Evolutionary conservation across 92 coral and sea anemone species (phyloP), one percentile per base, ranked within the genome.

Genomic region (Micromussa lordhowensis): DNA sequence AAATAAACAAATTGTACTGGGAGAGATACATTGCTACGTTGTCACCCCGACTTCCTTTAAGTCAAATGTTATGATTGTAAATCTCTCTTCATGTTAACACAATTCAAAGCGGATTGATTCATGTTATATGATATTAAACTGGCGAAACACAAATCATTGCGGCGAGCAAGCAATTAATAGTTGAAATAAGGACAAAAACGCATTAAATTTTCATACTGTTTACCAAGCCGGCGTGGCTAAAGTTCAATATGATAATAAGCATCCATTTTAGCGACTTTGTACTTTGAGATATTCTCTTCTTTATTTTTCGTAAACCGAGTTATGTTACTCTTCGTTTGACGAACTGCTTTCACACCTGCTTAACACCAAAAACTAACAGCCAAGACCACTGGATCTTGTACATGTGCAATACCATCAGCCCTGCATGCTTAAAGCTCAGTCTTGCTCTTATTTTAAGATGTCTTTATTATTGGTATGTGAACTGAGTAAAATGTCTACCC

Each of bases 161-260:
- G 78, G 78, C 26, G 6, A 36, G 29, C 78, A 35, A 74, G 40
- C 78, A 77, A 77, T 77, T 48, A 49, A 77, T 19, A 49, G 31
- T 77, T 24, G 63, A 26, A 38, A 44, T 22, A 76, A 44, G 58
- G 9, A 35, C 71, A 22, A 77, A 77, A 28, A 29, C 63, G 51
- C 6, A 77, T 77, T 55, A 77, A 77, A n/a, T 55, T 77, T 77
- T 48, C 6, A 74, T 74, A 74, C 24, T 77, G 81, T 53, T 77
- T 77, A 30, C 80, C 29, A 76, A 26, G 71, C 34, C 30, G 30
- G 80, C 30, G 17, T 26, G 53, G 54, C 49, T 12, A 44, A 75
- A 75, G 55, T 36, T 44, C 53, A 75, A 28, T n/a, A 44, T 38
- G 29, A 75, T 32, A 75, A 75, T 22, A 2, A 7, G 19, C 58